Base-by-base conservation (phyloP, 2,113 vertebrate species). In the Sceloporus tristichus region DNA sequence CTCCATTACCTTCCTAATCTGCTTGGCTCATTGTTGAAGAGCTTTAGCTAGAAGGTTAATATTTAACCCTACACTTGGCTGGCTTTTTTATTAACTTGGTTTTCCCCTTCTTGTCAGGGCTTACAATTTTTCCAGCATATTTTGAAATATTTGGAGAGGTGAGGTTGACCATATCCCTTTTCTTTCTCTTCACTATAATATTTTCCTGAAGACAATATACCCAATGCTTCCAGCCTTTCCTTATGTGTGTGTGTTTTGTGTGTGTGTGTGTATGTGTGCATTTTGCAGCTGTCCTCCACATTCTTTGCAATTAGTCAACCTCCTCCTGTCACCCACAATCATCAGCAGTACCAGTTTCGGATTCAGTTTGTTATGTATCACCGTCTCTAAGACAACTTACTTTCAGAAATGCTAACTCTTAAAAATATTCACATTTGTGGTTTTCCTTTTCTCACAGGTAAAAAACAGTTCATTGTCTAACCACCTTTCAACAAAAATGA, bases 1-100 rank as follows among this genome's bases (percentile, higher is more conserved):
- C 9, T 40, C 9, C 27, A 70, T 70, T 18, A 21, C 23, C 29
- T 56, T 13, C 29, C 53, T 71, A 38, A 21, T 71, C 68, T 9
- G n/a, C 23, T 29, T 23, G 3, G 38, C 42, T n/a, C 48, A 38
- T 38, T 56, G 85, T 38, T 56, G 48, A 65, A 59, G 5, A 79
- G 62, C 21, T 70, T 86, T 79, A 79, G 53, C 42, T 5, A 56
- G 14, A 71, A 34, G 13, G 66, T 79, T 86, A 86, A 86, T 79
- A 25, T 71, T 86, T 86, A 71, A 71, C 21, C 56, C 16, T 62
- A 27, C 48, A 16, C 27, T 68, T 65, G 42, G 5, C 56, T 27
- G 18, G 68, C 10, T 42, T 77, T 66, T 48, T 23, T 48, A 14
- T 21, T 34, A 66, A 85, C 84, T 42, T 1, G n/a, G 11, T 75